Evolutionary conservation across 2,888 invertebrate genomes (phyloP), one percentile per base, ranked within the genome.

Genomic region (Lymantria dispar): DNA sequence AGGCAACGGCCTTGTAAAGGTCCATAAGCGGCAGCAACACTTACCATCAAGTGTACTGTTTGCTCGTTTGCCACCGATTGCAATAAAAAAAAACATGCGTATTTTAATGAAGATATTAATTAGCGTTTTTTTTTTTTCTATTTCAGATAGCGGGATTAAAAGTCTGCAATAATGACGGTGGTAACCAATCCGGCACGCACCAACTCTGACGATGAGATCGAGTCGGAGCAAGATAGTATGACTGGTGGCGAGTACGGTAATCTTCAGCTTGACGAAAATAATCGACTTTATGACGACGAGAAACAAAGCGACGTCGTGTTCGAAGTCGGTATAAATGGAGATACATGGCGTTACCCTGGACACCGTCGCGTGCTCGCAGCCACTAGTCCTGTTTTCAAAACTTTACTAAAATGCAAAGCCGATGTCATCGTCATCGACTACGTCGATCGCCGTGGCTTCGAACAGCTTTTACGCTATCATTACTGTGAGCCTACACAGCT

Each of bases 341-440:
- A 94, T 67, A 93, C 93, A 13, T 94, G 94, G 93, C 91, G 94
- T 50, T 93, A 94, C 72, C 94, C 94, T n/a, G 94, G 94, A 9
- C 94, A 95, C 68, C 91, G 93, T 7, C 90, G 92, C 43, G 92
- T 94, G 40, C 89, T 95, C 30, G 92, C 93, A 31, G 91, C 92
- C 44, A 93, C 92, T 43, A 94, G 94, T 55, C 93, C 94, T 3
- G 94, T 94, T 46, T 94, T 95, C 75, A 89, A 92, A 3, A 93
- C 94, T 1, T 91, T 95, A 76, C 80, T 91, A 33, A 72, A 80
- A 33, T 77, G 74, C 56, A 89, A 88, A 64, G 78, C 85, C 54
- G 84, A 87, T 68, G 79, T 91, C 57, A 80, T 93, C 72, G 73
- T 89, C 47, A 89, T 95, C 41, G 88, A 92, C 58, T 93, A 94